These are phyloP conservation scores for Barypeithes pellucidus DNA, from an alignment of 2,888 invertebrate species.

Conservation along the genomic window DNA sequence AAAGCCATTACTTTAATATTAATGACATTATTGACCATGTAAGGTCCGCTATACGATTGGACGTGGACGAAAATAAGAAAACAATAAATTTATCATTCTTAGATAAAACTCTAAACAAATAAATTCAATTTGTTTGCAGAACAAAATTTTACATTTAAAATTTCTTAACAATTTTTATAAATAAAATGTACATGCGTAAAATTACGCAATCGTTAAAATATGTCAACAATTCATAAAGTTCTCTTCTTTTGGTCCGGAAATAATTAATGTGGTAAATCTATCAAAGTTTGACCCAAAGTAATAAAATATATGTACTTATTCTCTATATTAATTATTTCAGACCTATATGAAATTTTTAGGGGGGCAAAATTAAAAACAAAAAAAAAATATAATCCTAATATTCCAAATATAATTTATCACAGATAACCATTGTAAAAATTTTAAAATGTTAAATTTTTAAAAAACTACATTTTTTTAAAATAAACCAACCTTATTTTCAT, in stretches of 20 bases:
- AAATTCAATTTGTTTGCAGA: constrained; percentile 2
- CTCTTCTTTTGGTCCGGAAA: constrained; percentile 31
- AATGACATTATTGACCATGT: too few relatives aligned
- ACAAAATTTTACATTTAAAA: constrained; percentile 8
- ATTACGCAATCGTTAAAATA: constrained; percentile 16
- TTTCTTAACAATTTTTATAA: constrained; percentile 24
- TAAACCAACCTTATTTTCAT: constrained; percentile 36
- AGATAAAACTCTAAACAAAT: constrained; percentile 9
- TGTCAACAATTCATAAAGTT: constrained; percentile 30
- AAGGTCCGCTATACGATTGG: too few relatives aligned
- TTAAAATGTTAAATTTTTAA: constrained; percentile 55
- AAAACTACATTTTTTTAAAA: constrained; percentile 50
- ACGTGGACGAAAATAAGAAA: not conserved
- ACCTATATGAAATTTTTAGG: constrained; percentile 25
- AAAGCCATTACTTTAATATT: too few relatives aligned
- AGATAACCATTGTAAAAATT: constrained; percentile 63
- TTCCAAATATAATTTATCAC: constrained; percentile 66
- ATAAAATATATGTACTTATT: constrained; percentile 12
- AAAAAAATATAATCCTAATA: constrained; percentile 58
- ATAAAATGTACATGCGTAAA: constrained; percentile 31
- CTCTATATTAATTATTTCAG: constrained; percentile 32
- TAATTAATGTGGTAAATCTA: constrained; percentile 18
- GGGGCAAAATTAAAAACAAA: constrained; percentile 30
- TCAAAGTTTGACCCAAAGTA: constrained; percentile 4
- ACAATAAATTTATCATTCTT: not conserved